Percentiles rank a stretch among this genome's conserved stretches.
These are phyloP conservation scores for Cardiocondyla obscurior DNA, from an alignment of 1,140 invertebrate species.

Conservation along the genomic window DNA sequence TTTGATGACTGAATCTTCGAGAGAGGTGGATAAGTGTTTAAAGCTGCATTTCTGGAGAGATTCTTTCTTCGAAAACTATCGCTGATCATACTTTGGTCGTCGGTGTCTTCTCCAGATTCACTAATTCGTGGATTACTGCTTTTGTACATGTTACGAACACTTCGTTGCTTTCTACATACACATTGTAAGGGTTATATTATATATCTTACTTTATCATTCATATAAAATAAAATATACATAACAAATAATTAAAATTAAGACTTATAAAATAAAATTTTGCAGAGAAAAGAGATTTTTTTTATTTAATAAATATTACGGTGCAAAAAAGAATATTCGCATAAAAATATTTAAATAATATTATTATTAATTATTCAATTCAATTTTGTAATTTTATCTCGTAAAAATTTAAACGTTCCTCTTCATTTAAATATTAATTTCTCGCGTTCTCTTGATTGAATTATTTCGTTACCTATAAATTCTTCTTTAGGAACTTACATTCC, in stretches of 20 bases:
- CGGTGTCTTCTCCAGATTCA: slow-evolving; percentile 75
- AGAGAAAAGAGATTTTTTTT: not conserved
- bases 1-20: slow-evolving; percentile 39
- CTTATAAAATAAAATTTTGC: not conserved
- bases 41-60: slow-evolving; percentile 57
- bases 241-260: not conserved
- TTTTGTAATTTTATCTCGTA: not conserved
- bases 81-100: slow-evolving; percentile 75
- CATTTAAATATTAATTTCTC: not conserved
- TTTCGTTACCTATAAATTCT: not conserved
- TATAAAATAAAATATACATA: not conserved
- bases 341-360: not conserved
- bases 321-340: not conserved
- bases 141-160: slow-evolving; percentile 66
- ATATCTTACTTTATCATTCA: not conserved
- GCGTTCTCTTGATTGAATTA: not conserved
- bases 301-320: not conserved
- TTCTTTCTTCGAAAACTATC: slow-evolving; percentile 66
- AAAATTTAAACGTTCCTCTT: not conserved
- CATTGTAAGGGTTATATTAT: no score
- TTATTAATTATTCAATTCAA: not conserved
- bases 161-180: slow-evolving; percentile 59
- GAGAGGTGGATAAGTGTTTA: slow-evolving; percentile 20
- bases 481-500: slow-evolving; percentile 54
- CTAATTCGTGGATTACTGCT: slow-evolving; percentile 70